Conservation (phyloP, 2,113 vertebrate genomes). For the Oplegnathus fasciatus region DNA sequence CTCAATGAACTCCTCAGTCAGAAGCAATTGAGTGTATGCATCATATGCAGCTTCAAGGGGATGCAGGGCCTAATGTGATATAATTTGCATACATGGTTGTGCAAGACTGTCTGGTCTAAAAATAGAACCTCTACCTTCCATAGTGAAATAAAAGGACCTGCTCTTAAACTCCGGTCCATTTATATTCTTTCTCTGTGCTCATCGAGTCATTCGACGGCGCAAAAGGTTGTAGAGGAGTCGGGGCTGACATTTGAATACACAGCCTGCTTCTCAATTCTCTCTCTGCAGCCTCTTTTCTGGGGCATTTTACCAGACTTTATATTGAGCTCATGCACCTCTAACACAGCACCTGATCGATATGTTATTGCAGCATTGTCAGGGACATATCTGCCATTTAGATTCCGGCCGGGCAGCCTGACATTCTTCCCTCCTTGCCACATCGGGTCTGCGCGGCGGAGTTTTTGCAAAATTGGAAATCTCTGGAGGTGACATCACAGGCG, state of each 20-base stretch:
- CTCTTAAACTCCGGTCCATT: slow-evolving; percentile 28
- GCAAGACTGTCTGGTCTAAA: slow-evolving; percentile 29
- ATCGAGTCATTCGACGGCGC: slow-evolving; percentile 27
- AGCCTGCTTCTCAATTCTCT: slow-evolving; percentile 62
- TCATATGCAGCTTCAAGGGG: slow-evolving; percentile 39
- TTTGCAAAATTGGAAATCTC: slow-evolving; percentile 65
- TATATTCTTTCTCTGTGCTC: slow-evolving; percentile 46
- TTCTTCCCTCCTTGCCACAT: slow-evolving; percentile 31
- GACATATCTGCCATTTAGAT: slow-evolving; percentile 77
- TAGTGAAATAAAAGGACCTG: slow-evolving; percentile 13
- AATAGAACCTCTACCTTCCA: slow-evolving; percentile 9
- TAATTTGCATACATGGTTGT: slow-evolving; percentile 49
- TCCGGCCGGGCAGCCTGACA: slow-evolving; percentile 48
- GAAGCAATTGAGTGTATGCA: slow-evolving; percentile 52
- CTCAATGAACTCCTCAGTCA: slow-evolving; percentile 55
- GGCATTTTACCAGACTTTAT: slow-evolving; percentile 63
- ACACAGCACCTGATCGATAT: slow-evolving; percentile 77
- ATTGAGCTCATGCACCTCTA: slow-evolving; percentile 74
- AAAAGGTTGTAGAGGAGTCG: slow-evolving; percentile 69
- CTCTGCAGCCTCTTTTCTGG: slow-evolving; percentile 40
- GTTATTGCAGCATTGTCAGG: slow-evolving; percentile 77
- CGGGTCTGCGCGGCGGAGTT: slow-evolving; percentile 5
- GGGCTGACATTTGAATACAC: slow-evolving; percentile 80
- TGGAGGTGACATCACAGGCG: slow-evolving; percentile 45
- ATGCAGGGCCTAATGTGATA: slow-evolving; percentile 33